Evolutionary conservation across 35 echinoderm and acorn worm genomes (phyloP), one percentile per base, ranked within the genome.

Genomic region (Acanthaster planci): DNA sequence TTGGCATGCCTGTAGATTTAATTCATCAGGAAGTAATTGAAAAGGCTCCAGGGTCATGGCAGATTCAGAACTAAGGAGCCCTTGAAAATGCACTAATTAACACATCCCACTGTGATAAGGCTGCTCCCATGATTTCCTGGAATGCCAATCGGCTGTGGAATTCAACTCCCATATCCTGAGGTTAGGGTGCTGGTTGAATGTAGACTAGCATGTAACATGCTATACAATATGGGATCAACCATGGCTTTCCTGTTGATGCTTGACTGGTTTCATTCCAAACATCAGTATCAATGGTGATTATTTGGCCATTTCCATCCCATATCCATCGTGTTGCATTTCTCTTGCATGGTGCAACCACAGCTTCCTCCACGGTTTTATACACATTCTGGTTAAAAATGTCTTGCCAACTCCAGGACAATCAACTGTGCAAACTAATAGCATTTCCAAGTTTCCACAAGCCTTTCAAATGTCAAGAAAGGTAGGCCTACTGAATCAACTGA

Each of bases 41-140:
- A 72, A 72, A 31, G 23, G 64, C 64, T 27, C 26, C 64, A 0
- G 14, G 34, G 8, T 34, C 64, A 72, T 47, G 42, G 42, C 42
- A 12, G 4, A 4, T 47, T 47, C 42, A 4, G 4, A 47, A 47
- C 42, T 12, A 47, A 47, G 42, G 42, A 12, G 42, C 4, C 42
- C 42, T 47, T 47, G 42, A 47, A 47, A 47, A 47, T 47, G 42
- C 42, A 47, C 42, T 47, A 47, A 72, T 72, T 72, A 72, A 72
- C 34, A 31, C 64, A 72, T 72, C 34, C 26, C 8, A 72, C 23
- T 35, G 23, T 2, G 27, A 34, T 31, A 31, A 72, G 2, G 19
- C 26, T 72, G 64, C 26, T 72, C 34, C 7, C 9, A 72, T 26
- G 64, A 72, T 72, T 72, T 30, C 34, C 64, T 72, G 64, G 64